A percentile compares a stretch with the other conserved stretches of the same genome.
phyloP scores from a whole-genome alignment of 2,888 invertebrate genomes.

The Theretra japonica region DNA sequence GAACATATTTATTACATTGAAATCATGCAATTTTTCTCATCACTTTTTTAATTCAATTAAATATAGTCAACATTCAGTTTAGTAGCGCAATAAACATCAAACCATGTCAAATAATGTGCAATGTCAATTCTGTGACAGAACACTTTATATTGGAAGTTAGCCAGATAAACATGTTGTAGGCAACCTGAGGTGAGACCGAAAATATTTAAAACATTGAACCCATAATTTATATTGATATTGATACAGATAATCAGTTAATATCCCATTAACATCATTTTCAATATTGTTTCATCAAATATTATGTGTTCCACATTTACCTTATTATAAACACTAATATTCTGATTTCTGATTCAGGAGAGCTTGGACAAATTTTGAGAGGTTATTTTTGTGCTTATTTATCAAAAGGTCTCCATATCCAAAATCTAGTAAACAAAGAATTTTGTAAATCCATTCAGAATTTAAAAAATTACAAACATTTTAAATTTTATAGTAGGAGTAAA shows the following conservation, averaged over 20 bases:
- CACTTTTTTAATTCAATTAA: background rate
- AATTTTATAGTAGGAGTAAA: too few relatives aligned
- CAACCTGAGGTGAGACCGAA: slow-evolving; percentile 44
- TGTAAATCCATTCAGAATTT: too few relatives aligned
- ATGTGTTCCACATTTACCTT: background rate
- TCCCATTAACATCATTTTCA: background rate
- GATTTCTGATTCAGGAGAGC: too few relatives aligned
- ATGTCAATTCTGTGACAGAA: slow-evolving; percentile 52
- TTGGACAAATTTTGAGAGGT: too few relatives aligned
- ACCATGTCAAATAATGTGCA: slow-evolving; percentile 47
- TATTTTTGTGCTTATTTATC: too few relatives aligned
- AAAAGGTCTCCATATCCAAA: too few relatives aligned
- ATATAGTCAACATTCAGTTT: slow-evolving; percentile 8
- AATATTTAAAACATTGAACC: slow-evolving; percentile 47
- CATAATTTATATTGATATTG: slow-evolving; percentile 35
- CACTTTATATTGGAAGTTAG: slow-evolving; percentile 61
- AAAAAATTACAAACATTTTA: too few relatives aligned
- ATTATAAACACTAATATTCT: background rate
- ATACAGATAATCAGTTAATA: background rate
- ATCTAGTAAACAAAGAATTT: too few relatives aligned
- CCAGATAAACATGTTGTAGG: slow-evolving; percentile 59
- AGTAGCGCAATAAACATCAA: slow-evolving; percentile 31
- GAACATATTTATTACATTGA: background rate
- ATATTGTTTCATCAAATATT: background rate
- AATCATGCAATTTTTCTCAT: background rate